These are phyloP conservation scores for Glossophaga mutica DNA, from an alignment of 2,797 vertebrate genomes.

Conservation along the genomic window DNA sequence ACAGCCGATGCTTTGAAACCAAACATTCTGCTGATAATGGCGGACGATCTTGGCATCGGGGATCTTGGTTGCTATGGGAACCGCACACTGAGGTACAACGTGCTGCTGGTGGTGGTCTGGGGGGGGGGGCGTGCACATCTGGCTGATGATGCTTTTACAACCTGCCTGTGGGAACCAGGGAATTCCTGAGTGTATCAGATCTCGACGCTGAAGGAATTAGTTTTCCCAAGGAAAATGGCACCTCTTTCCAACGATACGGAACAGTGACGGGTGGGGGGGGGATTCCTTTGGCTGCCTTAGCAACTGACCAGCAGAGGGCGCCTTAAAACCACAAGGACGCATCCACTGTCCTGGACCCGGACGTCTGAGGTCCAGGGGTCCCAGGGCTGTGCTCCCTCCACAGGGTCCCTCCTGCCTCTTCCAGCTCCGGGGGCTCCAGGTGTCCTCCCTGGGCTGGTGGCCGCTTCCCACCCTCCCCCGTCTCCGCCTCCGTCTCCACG, in stretches of 20 bases:
- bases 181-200: neutral
- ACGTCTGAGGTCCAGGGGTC: neutral
- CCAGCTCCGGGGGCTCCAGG: too few species aligned
- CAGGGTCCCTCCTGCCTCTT: too few species aligned
- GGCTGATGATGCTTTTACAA: too few species aligned
- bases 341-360: neutral
- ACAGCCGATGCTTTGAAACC: conserved; percentile 74
- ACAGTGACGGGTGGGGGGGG: accelerated
- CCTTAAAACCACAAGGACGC: too few species aligned
- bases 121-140: neutral
- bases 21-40: conserved; percentile 90
- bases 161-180: neutral
- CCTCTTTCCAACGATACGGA: accelerated
- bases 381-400: neutral
- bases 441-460: too few species aligned
- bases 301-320: accelerated
- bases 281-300: accelerated
- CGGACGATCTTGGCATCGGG: conserved; percentile 91
- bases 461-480: accelerated
- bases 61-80: conserved; percentile 93
- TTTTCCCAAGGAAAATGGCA: neutral
- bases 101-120: accelerated
- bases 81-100: conserved; percentile 85
- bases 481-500: too few species aligned
- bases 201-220: accelerated